Base-by-base conservation (phyloP, 2,113 vertebrate species). In the Hippocampus mohnikei region DNA sequence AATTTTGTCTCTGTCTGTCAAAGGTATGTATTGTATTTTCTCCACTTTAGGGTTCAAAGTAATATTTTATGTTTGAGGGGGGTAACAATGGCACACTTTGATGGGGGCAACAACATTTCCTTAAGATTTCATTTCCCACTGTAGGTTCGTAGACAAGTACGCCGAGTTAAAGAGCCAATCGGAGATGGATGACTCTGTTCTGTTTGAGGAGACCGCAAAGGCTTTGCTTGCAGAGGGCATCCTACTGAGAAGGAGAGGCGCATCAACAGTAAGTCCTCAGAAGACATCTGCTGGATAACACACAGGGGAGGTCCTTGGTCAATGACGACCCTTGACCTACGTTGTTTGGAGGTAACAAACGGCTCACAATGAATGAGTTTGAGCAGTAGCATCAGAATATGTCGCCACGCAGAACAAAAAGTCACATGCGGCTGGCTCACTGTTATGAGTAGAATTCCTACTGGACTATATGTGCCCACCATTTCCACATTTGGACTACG, bases 91-190 rank as follows among this genome's bases (percentile, higher is more conserved):
- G 37, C 20, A 41, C 16, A 64, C 21, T 5, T 4, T 0, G 63
- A 25, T n/a, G 23, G 15, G 8, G 4, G 21, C 16, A 52, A 33
- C 25, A 40, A 27, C 8, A 25, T 50, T 20, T 5, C 23, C 50
- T 2, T 48, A 25, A 66, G 64, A 66, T 62, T 12, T 66, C 56
- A 23, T 55, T 3, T 2, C 44, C 5, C 75, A 15, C 27, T 59
- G 0, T 50, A 99, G 97, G 85, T 99, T 99, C 90, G 92, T 98
- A 1, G 93, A 96, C 69, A 95, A 95, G 73, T 96, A 92, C 80
- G 71, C 56, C 0, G 93, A 94, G 37, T 85, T 99, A 52, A 83
- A 95, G 81, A 91, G 87, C 59, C 77, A 74, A 2, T 91, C 90
- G 15, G 90, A 92, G 13, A 71, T 92, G n/a, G 90, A 93, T 2